Evolutionary conservation across 2,888 invertebrate genomes (phyloP).

Genomic region (Polyommatus icarus): DNA sequence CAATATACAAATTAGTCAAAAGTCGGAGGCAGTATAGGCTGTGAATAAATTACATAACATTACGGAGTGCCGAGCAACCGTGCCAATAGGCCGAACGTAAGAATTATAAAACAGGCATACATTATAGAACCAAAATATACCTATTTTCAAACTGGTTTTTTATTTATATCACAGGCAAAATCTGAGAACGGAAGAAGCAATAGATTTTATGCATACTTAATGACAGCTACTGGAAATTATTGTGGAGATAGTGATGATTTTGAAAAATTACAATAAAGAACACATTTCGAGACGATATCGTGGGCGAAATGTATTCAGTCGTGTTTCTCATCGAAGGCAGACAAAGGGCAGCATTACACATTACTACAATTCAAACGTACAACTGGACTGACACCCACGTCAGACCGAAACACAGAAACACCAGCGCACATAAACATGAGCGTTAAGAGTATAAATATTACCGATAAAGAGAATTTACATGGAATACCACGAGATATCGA

Average conservation of each 20-base stretch:
- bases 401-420: constrained; percentile 59
- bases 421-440: constrained; percentile 64
- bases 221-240: not conserved
- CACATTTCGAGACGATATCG: constrained; percentile 40
- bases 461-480: constrained; percentile 69
- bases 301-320: constrained; percentile 53
- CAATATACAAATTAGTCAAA: constrained; percentile 9
- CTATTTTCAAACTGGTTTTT: constrained; percentile 4
- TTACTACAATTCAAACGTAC: constrained; percentile 57
- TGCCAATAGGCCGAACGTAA: constrained; percentile 22
- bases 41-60: constrained; percentile 27
- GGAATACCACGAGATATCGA: constrained; percentile 62
- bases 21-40: constrained; percentile 11
- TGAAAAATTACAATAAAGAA: not conserved
- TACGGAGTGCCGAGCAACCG: not conserved
- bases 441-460: constrained; percentile 72
- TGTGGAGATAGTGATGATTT: not conserved
- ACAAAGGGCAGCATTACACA: constrained; percentile 43
- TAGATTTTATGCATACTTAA: not conserved
- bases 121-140: constrained; percentile 14
- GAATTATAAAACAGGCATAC: constrained; percentile 3
- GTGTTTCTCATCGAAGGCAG: constrained; percentile 18
- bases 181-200: constrained; percentile 4
- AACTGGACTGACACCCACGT: constrained; percentile 73
- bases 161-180: not conserved